Conservation (phyloP, 2,113 vertebrate genomes). For the Phainopepla nitens region DNA sequence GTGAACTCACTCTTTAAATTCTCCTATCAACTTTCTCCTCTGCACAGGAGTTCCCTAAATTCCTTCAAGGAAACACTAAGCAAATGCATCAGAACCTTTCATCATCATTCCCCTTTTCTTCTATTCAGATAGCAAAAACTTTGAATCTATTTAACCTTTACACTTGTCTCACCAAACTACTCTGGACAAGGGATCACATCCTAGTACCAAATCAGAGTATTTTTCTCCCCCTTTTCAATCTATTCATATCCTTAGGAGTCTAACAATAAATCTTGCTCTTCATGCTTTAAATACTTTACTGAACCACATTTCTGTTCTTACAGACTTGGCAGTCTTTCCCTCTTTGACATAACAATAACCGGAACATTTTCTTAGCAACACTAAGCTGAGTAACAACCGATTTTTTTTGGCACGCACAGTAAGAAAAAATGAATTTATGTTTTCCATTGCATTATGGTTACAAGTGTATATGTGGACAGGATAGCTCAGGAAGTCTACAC, state of each 20-base stretch:
- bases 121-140: not conserved
- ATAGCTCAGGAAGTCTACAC: not conserved
- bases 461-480: not conserved
- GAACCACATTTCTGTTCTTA: conserved; percentile 26
- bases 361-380: conserved; percentile 40
- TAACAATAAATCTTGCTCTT: conserved; percentile 37
- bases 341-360: conserved; percentile 35
- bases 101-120: not conserved
- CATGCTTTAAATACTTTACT: conserved; percentile 17
- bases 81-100: not conserved
- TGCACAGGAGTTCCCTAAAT: not conserved
- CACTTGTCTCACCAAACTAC: not conserved
- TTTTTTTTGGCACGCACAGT: conserved; percentile 1
- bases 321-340: conserved; percentile 17
- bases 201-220: not conserved
- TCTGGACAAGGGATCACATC: not conserved
- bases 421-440: conserved; percentile 13
- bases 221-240: not conserved
- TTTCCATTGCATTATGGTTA: not conserved
- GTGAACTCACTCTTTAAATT: not conserved
- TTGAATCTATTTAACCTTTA: not conserved
- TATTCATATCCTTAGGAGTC: not conserved
- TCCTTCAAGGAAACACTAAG: not conserved
- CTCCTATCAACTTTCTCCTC: not conserved
- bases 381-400: conserved; percentile 20